A percentile compares a stretch with the other conserved stretches of the same genome.
These are phyloP conservation scores for Myanophis thanlyinensis DNA, from an alignment of 2,113 vertebrate species.

Conservation along the genomic window DNA sequence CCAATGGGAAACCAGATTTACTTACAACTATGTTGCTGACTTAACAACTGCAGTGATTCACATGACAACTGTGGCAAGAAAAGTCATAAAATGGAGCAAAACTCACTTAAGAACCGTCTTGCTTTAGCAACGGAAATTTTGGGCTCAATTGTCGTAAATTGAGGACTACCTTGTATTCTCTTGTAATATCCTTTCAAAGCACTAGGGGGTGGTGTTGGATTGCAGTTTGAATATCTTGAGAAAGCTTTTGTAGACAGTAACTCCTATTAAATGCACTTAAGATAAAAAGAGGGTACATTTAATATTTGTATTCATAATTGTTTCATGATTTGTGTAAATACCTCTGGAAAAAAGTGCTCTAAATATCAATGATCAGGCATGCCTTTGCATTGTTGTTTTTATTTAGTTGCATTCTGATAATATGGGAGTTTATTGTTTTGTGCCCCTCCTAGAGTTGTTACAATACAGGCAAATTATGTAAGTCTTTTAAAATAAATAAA, in stretches of 20 bases:
- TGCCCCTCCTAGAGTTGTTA: not conserved
- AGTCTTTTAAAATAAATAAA: not conserved
- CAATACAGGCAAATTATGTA: not conserved
- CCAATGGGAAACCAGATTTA: not conserved
- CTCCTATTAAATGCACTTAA: not conserved
- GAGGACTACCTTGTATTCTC: not conserved
- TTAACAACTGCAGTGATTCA: not conserved
- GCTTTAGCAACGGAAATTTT: not conserved
- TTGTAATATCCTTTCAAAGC: constrained; percentile 12
- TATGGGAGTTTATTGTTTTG: not conserved
- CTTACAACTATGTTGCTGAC: not conserved
- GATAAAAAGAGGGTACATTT: not conserved
- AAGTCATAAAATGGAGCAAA: not conserved
- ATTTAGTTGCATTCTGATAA: not conserved
- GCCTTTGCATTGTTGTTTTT: not conserved
- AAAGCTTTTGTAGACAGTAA: fast-evolving
- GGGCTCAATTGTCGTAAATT: not conserved
- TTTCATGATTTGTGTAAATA: not conserved
- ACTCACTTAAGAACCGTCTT: not conserved
- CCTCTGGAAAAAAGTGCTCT: not conserved
- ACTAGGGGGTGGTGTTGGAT: constrained; percentile 66
- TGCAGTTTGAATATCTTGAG: not conserved
- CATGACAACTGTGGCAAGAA: not conserved
- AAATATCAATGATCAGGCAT: not conserved
- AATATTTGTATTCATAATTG: not conserved